These are phyloP conservation scores for Pantherophis vulpinus DNA, from an alignment of 2,797 vertebrate species.

Conservation along the genomic window DNA sequence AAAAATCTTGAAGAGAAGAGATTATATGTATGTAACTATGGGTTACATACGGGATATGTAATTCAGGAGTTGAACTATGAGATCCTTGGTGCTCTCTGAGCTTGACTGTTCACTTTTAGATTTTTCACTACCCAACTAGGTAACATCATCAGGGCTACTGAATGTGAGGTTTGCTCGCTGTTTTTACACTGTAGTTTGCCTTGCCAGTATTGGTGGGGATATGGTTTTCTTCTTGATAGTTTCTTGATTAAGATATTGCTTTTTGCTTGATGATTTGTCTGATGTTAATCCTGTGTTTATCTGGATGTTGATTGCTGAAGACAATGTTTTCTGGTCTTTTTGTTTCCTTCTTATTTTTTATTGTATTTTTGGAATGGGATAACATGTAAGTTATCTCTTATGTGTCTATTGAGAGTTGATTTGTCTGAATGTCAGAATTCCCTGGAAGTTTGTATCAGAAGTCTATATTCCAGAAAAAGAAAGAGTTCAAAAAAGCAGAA, in stretches of 20 bases:
- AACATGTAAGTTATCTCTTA: neutral
- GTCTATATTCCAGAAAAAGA: neutral
- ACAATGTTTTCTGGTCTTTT: neutral
- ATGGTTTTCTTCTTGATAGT: neutral
- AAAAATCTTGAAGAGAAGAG: neutral
- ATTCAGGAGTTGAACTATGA: neutral
- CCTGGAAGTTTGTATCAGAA: neutral
- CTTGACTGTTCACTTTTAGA: neutral
- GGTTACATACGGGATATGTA: neutral
- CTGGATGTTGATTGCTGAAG: neutral
- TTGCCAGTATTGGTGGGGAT: neutral
- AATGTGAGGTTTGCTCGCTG: neutral
- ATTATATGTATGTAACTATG: neutral
- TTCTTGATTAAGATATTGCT: neutral
- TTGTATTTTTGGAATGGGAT: neutral
- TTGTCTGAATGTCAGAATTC: neutral
- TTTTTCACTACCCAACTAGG: neutral
- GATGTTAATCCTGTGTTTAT: neutral
- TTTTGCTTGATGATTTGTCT: neutral
- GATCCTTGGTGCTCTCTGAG: neutral
- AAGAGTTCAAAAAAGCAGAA: neutral
- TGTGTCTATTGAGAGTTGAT: neutral
- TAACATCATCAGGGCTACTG: neutral
- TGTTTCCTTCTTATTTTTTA: neutral
- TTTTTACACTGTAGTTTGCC: neutral